Evolutionary conservation across 23 tunicate species (phyloP), one percentile per base, ranked within the genome.

Genomic region (Phallusia fumigata): DNA sequence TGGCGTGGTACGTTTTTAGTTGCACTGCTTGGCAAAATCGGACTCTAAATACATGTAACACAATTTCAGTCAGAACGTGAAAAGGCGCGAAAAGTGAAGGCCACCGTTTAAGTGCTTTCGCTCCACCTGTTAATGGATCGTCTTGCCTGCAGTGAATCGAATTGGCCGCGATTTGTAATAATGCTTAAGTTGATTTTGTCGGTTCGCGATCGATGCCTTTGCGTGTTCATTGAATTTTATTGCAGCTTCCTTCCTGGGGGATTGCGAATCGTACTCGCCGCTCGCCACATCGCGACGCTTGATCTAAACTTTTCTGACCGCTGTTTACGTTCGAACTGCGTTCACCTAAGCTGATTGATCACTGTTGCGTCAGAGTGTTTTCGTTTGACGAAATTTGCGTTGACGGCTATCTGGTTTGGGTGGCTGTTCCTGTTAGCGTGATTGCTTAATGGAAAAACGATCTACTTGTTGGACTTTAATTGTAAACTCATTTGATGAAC

Each of bases 91-190:
- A 58, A 58, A 8, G 28, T 21, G 28, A 58, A 3, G 69, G 28
- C 69, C 28, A 22, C 28, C 69, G 26, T 58, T 58, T 58, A 58
- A 58, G 69, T 58, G 28, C 69, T 58, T 58, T 40, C 47, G 47
- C 69, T 58, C 69, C 69, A 58, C 69, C 69, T 58, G 69, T 58
- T 58, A 58, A 58, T 58, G 69, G 69, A 58, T 58, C 69, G 69
- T 58, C 69, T 58, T 58, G 69, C 28, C 28, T 1, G 28, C 69
- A 21, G 26, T 21, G 28, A 58, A 58, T 58, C 69, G 69, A 58
- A 58, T 58, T 58, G 69, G 28, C 69, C 28, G 28, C 28, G 69
- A 58, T 58, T 58, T 58, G 69, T 58, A 58, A 58, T 58, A 58
- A 58, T 58, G 69, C 13, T 58, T 58, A 58, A 58, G 69, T 58